Percentiles rank a stretch among this genome's conserved stretches.
phyloP scores from a whole-genome alignment of 2,113 vertebrate genomes.

The Pelmatolapia mariae region DNA sequence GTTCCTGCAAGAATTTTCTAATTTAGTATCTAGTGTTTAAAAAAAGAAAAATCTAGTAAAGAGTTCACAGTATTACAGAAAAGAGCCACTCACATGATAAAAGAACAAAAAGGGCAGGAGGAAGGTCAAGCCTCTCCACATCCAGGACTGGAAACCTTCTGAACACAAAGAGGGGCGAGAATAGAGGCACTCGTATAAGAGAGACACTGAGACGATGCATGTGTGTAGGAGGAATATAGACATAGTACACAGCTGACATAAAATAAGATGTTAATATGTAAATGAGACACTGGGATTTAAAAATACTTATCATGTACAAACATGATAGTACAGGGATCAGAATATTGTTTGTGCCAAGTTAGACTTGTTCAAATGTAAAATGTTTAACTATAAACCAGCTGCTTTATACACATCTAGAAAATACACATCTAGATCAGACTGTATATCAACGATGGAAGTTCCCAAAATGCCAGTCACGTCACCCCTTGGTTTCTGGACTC shows the following conservation, averaged over 20 bases:
- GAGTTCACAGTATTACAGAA: background rate
- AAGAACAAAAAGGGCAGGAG: slow-evolving; percentile 95
- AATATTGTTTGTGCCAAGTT: background rate
- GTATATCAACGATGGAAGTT: background rate
- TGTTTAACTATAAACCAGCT: background rate
- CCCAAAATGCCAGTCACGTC: background rate
- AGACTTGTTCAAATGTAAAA: too few species aligned
- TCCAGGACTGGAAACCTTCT: slow-evolving; percentile 99
- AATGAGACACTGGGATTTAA: background rate
- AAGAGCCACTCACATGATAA: slow-evolving; percentile 80
- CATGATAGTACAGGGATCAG: background rate
- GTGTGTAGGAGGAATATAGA: background rate
- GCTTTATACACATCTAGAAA: background rate
- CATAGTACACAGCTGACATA: background rate
- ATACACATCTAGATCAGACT: background rate
- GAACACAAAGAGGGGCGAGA: background rate
- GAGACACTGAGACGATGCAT: background rate
- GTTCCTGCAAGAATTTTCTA: background rate
- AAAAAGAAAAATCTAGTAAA: background rate
- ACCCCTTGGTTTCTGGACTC: background rate
- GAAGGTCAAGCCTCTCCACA: slow-evolving; percentile 96
- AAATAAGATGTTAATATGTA: background rate
- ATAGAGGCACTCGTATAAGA: background rate
- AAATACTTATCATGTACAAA: background rate
- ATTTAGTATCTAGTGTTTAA: background rate